Conservation (phyloP, 2,113 vertebrate species). For the Gulo gulo region DNA sequence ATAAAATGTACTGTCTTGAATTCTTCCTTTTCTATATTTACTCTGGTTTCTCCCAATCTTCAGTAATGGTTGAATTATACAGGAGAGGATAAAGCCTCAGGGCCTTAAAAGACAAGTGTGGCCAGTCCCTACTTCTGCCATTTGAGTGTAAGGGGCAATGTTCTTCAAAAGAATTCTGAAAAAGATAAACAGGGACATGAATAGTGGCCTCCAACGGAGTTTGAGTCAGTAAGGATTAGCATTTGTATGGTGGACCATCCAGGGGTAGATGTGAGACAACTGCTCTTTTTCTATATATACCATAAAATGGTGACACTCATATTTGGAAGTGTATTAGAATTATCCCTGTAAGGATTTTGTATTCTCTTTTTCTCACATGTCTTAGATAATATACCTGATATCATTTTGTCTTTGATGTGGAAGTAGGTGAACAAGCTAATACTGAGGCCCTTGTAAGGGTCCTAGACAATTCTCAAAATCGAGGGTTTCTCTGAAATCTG, state of each 20-base stretch:
- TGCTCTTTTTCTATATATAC: not conserved
- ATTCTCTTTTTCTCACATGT: not conserved
- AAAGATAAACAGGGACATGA: not conserved
- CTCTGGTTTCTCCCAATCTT: not conserved
- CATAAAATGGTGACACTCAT: not conserved
- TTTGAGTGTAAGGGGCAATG: not conserved
- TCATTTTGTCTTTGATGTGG: not conserved
- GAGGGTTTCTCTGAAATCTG: not conserved
- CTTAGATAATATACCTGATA: not conserved
- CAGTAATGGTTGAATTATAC: not conserved
- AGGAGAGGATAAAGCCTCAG: not conserved
- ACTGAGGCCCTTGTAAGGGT: not conserved
- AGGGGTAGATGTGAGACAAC: not conserved
- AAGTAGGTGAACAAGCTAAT: not conserved
- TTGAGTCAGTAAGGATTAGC: not conserved
- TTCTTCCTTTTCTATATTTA: not conserved
- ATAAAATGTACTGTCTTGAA: not conserved
- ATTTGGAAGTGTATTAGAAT: not conserved
- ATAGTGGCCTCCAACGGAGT: accelerated
- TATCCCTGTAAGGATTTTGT: not conserved
- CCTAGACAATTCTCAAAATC: not conserved
- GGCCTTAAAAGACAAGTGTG: not conserved
- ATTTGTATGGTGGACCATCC: no score
- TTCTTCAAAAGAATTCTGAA: not conserved
- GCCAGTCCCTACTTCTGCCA: not conserved